Conservation (phyloP, 2,797 vertebrate species). For the Sardinella longiceps region DNA sequence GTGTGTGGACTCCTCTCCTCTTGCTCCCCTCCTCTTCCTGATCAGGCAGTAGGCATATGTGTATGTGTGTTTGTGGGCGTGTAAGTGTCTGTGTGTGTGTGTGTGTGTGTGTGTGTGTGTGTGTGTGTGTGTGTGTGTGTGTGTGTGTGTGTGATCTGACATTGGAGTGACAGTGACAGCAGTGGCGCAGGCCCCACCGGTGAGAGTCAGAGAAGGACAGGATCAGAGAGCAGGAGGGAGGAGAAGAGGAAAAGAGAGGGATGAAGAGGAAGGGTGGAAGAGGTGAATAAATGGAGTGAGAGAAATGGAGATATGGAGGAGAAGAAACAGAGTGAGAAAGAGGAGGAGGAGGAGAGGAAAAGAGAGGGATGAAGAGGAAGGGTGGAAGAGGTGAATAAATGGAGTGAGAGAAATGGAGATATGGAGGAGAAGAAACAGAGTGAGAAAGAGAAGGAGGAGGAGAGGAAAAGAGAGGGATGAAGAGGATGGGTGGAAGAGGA, state of each 20-base stretch:
- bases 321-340: too few species aligned
- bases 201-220: not conserved
- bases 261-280: not conserved
- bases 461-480: too few species aligned
- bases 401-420: too few species aligned
- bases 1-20: not conserved
- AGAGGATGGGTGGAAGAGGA: too few species aligned
- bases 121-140: constrained; percentile 26
- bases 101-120: constrained; percentile 33
- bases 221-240: not conserved
- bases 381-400: too few species aligned
- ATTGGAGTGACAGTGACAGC: not conserved
- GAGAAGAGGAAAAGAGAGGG: not conserved
- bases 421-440: too few species aligned
- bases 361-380: too few species aligned
- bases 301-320: too few species aligned
- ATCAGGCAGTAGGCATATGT: too few species aligned
- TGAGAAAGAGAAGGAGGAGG: too few species aligned
- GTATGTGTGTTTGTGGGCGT: constrained; percentile 6
- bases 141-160: constrained; percentile 9
- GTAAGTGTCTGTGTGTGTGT: constrained; percentile 17
- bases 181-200: not conserved
- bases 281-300: not conserved
- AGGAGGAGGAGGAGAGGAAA: too few species aligned
- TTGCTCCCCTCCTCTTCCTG: too few species aligned